Evolutionary conservation across 2,888 invertebrate genomes (phyloP).

Genomic region (Exocentrus adspersus): DNA sequence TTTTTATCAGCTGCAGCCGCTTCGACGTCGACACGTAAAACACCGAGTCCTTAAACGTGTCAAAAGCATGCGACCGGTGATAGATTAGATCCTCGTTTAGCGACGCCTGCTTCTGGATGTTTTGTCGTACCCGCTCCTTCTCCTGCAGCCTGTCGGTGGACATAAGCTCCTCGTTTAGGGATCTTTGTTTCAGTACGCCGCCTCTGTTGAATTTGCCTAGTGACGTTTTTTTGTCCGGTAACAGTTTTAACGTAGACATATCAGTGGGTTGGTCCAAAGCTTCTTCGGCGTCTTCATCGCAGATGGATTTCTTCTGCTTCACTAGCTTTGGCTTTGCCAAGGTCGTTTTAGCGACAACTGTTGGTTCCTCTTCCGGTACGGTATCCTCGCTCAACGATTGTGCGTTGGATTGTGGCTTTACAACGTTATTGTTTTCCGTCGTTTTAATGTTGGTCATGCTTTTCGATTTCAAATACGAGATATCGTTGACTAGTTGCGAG

Average conservation of each 20-base stretch:
- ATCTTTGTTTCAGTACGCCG: slow-evolving; percentile 82
- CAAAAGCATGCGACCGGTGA: slow-evolving; percentile 72
- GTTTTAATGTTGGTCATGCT: slow-evolving; percentile 86
- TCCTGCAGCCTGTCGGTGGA: slow-evolving; percentile 85
- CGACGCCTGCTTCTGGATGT: slow-evolving; percentile 90
- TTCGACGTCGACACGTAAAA: slow-evolving; percentile 80
- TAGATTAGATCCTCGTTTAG: slow-evolving; percentile 87
- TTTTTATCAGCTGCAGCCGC: slow-evolving; percentile 80
- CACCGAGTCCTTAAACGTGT: slow-evolving; percentile 77
- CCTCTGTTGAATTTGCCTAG: slow-evolving; percentile 54
- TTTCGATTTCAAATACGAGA: slow-evolving; percentile 76
- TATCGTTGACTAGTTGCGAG: slow-evolving; percentile 61
- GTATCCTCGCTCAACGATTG: slow-evolving; percentile 19
- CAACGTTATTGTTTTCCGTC: slow-evolving; percentile 71
- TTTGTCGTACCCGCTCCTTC: slow-evolving; percentile 82
- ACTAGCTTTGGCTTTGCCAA: slow-evolving; percentile 75
- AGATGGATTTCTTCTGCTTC: slow-evolving; percentile 87
- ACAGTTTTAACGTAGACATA: slow-evolving; percentile 68
- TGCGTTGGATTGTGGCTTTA: slow-evolving; percentile 25
- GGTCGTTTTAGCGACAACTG: slow-evolving; percentile 46
- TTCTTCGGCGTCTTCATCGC: slow-evolving; percentile 77
- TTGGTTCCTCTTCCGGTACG: not conserved
- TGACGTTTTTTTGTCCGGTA: slow-evolving; percentile 73
- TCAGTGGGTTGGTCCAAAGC: slow-evolving; percentile 75
- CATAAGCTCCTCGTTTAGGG: slow-evolving; percentile 90